These are phyloP conservation scores for Lepidurus arcticus DNA, from an alignment of 1,140 invertebrate genomes.

Conservation along the genomic window DNA sequence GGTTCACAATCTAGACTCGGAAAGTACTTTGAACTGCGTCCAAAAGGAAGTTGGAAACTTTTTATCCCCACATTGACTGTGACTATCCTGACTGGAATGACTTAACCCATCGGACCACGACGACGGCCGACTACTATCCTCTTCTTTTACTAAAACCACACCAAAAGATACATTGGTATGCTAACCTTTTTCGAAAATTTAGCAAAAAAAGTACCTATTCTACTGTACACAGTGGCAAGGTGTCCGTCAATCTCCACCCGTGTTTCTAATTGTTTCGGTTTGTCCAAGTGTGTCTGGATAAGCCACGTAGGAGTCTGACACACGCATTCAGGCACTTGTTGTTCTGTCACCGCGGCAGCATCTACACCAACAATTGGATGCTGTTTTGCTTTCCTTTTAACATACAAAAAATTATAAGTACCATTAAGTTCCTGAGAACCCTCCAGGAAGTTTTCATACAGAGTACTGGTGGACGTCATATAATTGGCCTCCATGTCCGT, in stretches of 20 bases:
- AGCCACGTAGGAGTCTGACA: slow-evolving; percentile 27
- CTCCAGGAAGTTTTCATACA: slow-evolving; percentile 47
- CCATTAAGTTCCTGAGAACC: slow-evolving; percentile 49
- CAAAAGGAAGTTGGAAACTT: slow-evolving; percentile 74
- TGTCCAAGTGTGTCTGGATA: not conserved
- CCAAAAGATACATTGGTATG: not conserved
- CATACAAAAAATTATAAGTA: not conserved
- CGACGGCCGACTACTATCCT: slow-evolving; percentile 57
- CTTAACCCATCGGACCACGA: slow-evolving; percentile 69
- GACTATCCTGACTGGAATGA: slow-evolving; percentile 50
- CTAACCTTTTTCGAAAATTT: not conserved
- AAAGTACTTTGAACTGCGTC: slow-evolving; percentile 66
- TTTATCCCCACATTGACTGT: slow-evolving; percentile 33
- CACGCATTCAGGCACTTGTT: slow-evolving; percentile 30
- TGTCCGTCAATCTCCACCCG: slow-evolving; percentile 37
- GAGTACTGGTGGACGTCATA: slow-evolving; percentile 39
- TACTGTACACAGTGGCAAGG: slow-evolving; percentile 36
- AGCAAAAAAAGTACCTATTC: slow-evolving; percentile 33
- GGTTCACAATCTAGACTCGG: not conserved
- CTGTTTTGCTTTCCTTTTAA: slow-evolving; percentile 23
- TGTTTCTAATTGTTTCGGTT: slow-evolving; percentile 36
- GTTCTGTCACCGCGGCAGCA: not conserved
- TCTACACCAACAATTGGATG: slow-evolving; percentile 7
- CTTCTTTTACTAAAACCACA: slow-evolving; percentile 48
- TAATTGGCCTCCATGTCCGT: slow-evolving; percentile 42